Evolutionary conservation across 2,888 invertebrate genomes (phyloP).

Genomic region (Thysanoteuthis rhombus): DNA sequence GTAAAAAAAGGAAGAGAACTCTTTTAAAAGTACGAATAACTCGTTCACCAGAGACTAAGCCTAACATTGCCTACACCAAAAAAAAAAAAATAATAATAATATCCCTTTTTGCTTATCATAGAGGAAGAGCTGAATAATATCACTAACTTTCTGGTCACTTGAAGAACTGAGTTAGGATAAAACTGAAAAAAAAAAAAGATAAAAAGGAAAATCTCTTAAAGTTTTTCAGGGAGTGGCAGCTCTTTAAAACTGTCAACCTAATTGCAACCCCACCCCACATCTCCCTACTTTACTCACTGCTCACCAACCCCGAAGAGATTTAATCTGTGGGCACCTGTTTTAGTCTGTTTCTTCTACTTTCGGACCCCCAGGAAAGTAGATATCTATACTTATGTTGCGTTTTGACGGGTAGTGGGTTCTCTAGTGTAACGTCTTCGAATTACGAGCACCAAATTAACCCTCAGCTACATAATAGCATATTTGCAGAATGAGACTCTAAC

Average conservation of each 20-base stretch:
- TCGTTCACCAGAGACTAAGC: not conserved
- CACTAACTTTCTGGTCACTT: not conserved
- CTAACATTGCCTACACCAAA: too few relatives aligned
- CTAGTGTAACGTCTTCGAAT: not conserved
- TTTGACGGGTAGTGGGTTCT: not conserved
- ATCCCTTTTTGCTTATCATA: not conserved
- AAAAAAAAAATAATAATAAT: not conserved
- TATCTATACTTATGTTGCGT: not conserved
- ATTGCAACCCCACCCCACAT: not conserved
- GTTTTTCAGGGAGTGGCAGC: not conserved
- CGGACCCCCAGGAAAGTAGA: not conserved
- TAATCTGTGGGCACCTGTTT: slow-evolving; percentile 12
- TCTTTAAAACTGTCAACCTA: not conserved
- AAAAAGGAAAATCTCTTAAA: not conserved
- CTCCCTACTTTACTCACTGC: not conserved
- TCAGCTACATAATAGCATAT: not conserved
- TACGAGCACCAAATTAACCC: not conserved
- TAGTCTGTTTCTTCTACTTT: not conserved
- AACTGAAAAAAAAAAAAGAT: not conserved
- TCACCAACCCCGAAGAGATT: not conserved
- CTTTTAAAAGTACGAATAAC: not conserved
- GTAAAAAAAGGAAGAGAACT: not conserved
- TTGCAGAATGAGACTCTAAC: not conserved
- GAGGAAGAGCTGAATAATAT: not conserved
- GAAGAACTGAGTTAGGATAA: not conserved